phyloP scores from a whole-genome alignment of 2,888 invertebrate species.

The Heliconius charithonia region DNA sequence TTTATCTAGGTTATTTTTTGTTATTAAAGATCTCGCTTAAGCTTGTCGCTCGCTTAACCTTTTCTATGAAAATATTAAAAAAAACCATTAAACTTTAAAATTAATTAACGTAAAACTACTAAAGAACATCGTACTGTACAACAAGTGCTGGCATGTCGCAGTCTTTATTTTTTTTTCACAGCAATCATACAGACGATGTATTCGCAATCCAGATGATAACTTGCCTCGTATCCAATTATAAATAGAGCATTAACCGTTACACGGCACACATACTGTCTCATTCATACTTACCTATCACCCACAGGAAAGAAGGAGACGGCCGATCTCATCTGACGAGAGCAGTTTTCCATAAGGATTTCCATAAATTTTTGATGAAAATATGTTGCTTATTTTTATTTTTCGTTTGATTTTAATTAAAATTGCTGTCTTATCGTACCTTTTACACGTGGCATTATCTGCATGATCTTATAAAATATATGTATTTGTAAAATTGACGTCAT shows the following conservation, averaged over 20 bases:
- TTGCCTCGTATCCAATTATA: slow-evolving; percentile 71
- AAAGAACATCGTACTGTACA: not conserved
- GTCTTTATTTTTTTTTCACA: slow-evolving; percentile 1
- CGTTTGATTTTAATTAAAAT: not conserved
- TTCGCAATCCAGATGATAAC: slow-evolving; percentile 62
- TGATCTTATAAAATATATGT: too few species aligned
- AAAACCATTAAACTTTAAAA: not conserved
- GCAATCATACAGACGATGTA: slow-evolving; percentile 43
- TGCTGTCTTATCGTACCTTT: not conserved
- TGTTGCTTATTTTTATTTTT: not conserved
- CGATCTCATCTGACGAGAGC: slow-evolving; percentile 13
- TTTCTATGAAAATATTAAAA: not conserved
- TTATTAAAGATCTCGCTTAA: not conserved
- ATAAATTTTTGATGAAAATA: slow-evolving; percentile 11
- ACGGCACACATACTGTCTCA: slow-evolving; percentile 40
- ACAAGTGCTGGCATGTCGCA: not conserved
- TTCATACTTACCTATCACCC: slow-evolving; percentile 10
- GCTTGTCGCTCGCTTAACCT: not conserved
- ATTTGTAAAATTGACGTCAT: too few species aligned
- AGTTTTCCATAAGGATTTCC: slow-evolving; percentile 41
- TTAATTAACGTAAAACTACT: not conserved
- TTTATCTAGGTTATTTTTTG: not conserved
- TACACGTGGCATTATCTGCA: too few species aligned
- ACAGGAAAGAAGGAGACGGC: slow-evolving; percentile 5
- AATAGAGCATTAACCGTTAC: slow-evolving; percentile 76